Base-by-base conservation (phyloP, 2,888 invertebrate species). In the Ennomos erosarius region DNA sequence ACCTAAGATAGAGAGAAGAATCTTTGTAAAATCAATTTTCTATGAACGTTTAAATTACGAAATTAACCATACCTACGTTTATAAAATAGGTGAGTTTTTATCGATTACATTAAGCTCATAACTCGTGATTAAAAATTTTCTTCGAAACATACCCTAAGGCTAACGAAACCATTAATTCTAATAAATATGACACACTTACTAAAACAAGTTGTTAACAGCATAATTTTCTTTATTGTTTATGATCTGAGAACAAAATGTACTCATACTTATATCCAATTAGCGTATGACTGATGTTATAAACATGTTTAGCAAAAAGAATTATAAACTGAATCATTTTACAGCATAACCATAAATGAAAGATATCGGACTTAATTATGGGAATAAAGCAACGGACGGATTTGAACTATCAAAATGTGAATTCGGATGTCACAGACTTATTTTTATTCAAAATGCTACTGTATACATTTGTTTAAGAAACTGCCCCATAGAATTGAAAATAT, bases 401-500 rank as follows among this genome's bases (percentile, higher is more conserved):
- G 16, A 51, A 36, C n/a, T 45, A 40, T 45, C 45, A 10, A 45
- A 45, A 63, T 42, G 44, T 51, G 11, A 26, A 6, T 26, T 26
- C 26, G 5, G 26, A 26, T 4, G 26, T 26, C 6, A 26, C 26
- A 26, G 26, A 26, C 26, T 6, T 26, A 26, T 6, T 26, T 26
- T 26, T 26, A 1, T 26, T 26, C 6, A 26, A 6, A 26, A 26
- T 6, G 26, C 26, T 26, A 26, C 6, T 6, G 26, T 26, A 26
- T 26, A 26, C 26, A 26, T 10, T 55, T 37, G 9, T 36, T 13
- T 36, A 38, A 56, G 48, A 56, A 34, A 33, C 44, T 54, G 53
- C 58, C 45, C 57, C 60, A 26, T 26, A 55, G 60, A 47, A 64
- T 54, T 44, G 50, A 51, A 57, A 59, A 50, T 42, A 55, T 40